These are phyloP conservation scores for Scrobipalpa atriplicella DNA, from an alignment of 2,888 invertebrate species.

Conservation along the genomic window DNA sequence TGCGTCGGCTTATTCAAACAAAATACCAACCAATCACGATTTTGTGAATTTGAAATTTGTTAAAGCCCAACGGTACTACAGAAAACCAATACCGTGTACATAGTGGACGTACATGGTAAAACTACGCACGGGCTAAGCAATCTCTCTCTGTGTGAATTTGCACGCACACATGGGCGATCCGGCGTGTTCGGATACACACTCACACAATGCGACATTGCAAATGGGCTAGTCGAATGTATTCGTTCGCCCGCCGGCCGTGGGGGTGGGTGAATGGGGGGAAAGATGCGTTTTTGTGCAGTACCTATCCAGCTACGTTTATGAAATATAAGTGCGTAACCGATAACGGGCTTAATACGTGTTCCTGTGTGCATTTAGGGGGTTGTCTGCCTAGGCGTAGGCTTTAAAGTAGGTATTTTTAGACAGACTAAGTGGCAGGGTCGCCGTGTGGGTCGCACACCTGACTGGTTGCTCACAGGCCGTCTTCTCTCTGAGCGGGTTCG, in stretches of 20 bases:
- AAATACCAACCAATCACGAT: constrained; percentile 80
- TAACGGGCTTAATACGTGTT: constrained; percentile 55
- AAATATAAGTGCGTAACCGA: constrained; percentile 79
- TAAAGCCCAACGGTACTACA: constrained; percentile 74
- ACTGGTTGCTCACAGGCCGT: constrained; percentile 72
- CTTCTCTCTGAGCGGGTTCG: constrained; percentile 65
- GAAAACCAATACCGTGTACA: constrained; percentile 78
- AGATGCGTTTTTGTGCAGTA: constrained; percentile 82
- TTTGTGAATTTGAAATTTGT: constrained; percentile 82
- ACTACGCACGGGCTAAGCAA: constrained; percentile 80
- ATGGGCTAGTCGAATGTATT: constrained; percentile 82
- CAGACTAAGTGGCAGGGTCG: constrained; percentile 69
- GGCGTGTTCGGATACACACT: constrained; percentile 58
- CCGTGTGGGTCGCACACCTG: constrained; percentile 70
- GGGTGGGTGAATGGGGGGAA: constrained; percentile 62
- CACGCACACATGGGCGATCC: constrained; percentile 46
- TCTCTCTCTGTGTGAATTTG: constrained; percentile 54
- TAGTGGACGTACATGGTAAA: constrained; percentile 59
- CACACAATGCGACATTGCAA: constrained; percentile 80
- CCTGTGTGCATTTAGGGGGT: constrained; percentile 37
- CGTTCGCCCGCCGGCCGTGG: constrained; percentile 71
- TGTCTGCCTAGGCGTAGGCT: constrained; percentile 33
- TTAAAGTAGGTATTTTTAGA: constrained; percentile 63
- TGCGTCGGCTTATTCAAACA: constrained; percentile 76
- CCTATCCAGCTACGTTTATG: constrained; percentile 70